Percentiles rank a stretch among this genome's conserved stretches.
phyloP scores from a whole-genome alignment of 2,113 vertebrate genomes.

The Canis aureus region DNA sequence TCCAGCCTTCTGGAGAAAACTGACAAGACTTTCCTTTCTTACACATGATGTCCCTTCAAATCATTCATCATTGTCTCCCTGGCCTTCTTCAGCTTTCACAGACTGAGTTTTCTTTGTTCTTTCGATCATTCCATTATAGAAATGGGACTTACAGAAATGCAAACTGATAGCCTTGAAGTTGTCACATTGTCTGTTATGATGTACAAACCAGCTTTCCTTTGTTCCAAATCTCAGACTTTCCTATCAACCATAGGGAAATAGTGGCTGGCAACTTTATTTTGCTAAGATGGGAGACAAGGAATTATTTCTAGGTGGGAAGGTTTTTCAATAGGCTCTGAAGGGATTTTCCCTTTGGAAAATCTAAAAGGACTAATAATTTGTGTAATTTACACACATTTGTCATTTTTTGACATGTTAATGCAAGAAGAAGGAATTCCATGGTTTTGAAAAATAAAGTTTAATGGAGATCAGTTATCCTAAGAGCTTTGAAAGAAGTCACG shows the following conservation, averaged over 20 bases:
- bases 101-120: slow-evolving; percentile 33
- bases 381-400: slow-evolving; percentile 49
- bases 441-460: slow-evolving; percentile 66
- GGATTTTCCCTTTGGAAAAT: slow-evolving; percentile 54
- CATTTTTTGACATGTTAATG: slow-evolving; percentile 57
- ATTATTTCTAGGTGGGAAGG: background rate
- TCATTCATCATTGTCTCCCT: slow-evolving; percentile 9
- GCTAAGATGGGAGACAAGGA: slow-evolving; percentile 6
- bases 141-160: slow-evolving; percentile 16
- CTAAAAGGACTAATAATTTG: slow-evolving; percentile 59
- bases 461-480: slow-evolving; percentile 5
- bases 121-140: background rate
- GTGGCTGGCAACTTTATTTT: slow-evolving; percentile 18
- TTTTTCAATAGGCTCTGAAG: slow-evolving; percentile 28
- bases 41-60: background rate
- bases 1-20: slow-evolving; percentile 24
- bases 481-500: slow-evolving; percentile 38
- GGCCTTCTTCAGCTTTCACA: background rate
- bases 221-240: slow-evolving; percentile 11
- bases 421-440: slow-evolving; percentile 50
- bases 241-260: background rate
- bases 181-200: slow-evolving; percentile 35
- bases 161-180: slow-evolving; percentile 47
- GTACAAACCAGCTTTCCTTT: slow-evolving; percentile 56
- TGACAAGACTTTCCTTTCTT: slow-evolving; percentile 45